A percentile compares a stretch with the other conserved stretches of the same genome.
Conservation (phyloP, 2,113 vertebrate genomes). For the Chascanopsetta lugubris region DNA sequence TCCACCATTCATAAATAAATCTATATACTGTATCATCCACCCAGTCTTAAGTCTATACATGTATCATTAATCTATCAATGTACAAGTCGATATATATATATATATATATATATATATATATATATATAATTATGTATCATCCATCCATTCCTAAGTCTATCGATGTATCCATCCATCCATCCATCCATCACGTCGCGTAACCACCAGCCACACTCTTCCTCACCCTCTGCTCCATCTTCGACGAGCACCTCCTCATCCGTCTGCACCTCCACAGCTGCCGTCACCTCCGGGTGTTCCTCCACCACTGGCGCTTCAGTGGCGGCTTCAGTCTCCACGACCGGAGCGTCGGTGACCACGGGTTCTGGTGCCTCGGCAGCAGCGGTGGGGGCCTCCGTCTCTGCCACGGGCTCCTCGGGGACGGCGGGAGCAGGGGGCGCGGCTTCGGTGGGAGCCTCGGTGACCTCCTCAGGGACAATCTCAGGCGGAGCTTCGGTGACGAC, state of each 20-base stretch:
- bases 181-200: neutral
- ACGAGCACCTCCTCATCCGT: rapidly evolving
- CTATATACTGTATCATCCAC: no score
- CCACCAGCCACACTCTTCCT: constrained; percentile 1
- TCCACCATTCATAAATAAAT: no score
- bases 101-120: no score
- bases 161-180: neutral
- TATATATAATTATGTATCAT: neutral
- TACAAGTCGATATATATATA: no score
- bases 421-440: rapidly evolving
- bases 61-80: no score
- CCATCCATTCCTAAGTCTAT: no score
- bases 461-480: rapidly evolving
- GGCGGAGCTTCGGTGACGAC: neutral
- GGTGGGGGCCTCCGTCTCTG: neutral
- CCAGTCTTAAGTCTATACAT: no score
- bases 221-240: constrained; percentile 23
- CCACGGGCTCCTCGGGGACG: neutral
- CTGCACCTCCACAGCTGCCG: rapidly evolving
- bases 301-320: neutral
- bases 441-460: neutral
- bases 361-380: neutral
- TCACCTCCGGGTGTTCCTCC: rapidly evolving
- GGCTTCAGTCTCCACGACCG: neutral
- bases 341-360: neutral